A percentile compares a stretch with the other conserved stretches of the same genome.
Evolutionary conservation across 2,888 invertebrate genomes (phyloP).

Genomic region (Cantharis lateralis): DNA sequence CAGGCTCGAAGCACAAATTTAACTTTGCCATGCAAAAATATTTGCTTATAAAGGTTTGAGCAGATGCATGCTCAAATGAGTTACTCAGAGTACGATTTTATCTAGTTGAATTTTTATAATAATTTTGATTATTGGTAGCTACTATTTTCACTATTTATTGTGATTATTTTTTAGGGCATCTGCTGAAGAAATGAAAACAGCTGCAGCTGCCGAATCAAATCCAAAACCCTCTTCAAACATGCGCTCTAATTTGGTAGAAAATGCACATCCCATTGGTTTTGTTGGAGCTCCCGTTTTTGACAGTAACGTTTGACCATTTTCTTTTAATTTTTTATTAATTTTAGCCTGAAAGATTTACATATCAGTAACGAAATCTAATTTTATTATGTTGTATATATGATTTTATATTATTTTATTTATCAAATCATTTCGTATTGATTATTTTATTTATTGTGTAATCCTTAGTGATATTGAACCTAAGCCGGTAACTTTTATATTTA

Average conservation of each 20-base stretch:
- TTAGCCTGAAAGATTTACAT: slow-evolving; percentile 13
- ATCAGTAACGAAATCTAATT: slow-evolving; percentile 7
- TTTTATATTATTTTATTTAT: neutral
- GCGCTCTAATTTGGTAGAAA: slow-evolving; percentile 77
- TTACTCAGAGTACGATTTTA: neutral
- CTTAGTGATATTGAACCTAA: slow-evolving; percentile 11
- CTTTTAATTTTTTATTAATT: slow-evolving; percentile 1
- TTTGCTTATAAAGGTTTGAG: neutral
- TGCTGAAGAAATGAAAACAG: slow-evolving; percentile 77
- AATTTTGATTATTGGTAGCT: neutral
- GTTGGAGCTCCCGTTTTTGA: slow-evolving; percentile 69
- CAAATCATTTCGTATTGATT: neutral
- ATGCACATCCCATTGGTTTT: slow-evolving; percentile 81
- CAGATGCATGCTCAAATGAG: neutral
- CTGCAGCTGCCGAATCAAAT: slow-evolving; percentile 59
- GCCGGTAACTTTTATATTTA: slow-evolving; percentile 20
- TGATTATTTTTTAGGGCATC: slow-evolving; percentile 66
- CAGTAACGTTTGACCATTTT: slow-evolving; percentile 65
- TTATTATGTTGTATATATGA: neutral
- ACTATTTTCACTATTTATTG: neutral
- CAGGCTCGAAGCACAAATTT: neutral
- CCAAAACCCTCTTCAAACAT: slow-evolving; percentile 55
- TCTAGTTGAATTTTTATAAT: neutral
- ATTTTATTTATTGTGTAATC: neutral
- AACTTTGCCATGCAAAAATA: neutral